Evolutionary conservation across 2,113 vertebrate species (phyloP).

Genomic region (Harpagus bidentatus): DNA sequence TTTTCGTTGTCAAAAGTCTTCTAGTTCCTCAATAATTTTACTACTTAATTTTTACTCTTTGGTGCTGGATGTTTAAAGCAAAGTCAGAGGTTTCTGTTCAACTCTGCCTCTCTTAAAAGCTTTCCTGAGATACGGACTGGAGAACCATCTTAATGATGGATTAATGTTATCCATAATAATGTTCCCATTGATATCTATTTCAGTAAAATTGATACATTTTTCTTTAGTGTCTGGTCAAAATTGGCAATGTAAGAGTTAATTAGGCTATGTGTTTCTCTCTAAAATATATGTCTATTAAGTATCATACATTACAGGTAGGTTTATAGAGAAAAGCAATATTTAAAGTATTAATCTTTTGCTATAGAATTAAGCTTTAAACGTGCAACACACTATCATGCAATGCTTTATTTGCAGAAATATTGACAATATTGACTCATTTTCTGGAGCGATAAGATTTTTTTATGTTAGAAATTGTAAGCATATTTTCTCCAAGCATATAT

Average conservation of each 20-base stretch:
- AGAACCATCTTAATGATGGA: not conserved
- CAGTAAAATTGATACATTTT: accelerated
- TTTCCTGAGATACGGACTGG: not conserved
- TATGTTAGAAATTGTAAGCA: not conserved
- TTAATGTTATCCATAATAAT: accelerated
- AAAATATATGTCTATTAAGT: not conserved
- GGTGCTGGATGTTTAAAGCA: not conserved
- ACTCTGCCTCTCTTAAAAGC: not conserved
- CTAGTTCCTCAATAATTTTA: not conserved
- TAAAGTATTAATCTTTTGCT: not conserved
- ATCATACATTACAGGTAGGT: too few relatives aligned
- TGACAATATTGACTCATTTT: not conserved
- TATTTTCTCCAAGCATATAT: not conserved
- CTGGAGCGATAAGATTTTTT: not conserved
- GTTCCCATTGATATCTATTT: not conserved
- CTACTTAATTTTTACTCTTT: not conserved
- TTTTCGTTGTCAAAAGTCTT: not conserved
- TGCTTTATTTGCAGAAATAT: not conserved
- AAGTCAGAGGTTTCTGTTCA: not conserved
- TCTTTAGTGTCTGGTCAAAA: not conserved
- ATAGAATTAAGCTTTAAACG: not conserved
- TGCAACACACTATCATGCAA: not conserved
- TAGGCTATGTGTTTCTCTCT: not conserved
- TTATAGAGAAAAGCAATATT: not conserved
- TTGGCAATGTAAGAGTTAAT: not conserved